Evolutionary conservation across 1,140 invertebrate genomes (phyloP).

Genomic region (Orchestia grillus): DNA sequence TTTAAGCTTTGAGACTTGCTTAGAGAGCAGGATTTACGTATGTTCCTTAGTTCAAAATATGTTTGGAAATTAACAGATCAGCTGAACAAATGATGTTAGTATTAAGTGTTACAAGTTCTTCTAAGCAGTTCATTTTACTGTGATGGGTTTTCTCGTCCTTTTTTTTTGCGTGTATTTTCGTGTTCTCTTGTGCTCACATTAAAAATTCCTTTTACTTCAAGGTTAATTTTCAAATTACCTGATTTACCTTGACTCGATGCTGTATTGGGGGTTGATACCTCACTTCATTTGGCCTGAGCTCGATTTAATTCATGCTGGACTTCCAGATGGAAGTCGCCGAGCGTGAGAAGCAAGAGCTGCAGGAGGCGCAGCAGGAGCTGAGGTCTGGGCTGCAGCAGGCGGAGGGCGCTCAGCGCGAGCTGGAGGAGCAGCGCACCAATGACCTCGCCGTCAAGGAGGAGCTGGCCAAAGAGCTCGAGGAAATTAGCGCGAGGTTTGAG

Average conservation of each 20-base stretch:
- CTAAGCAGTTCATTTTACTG: too few relatives aligned
- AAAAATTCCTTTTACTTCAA: too few relatives aligned
- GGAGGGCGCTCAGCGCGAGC: background rate
- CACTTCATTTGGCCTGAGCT: too few relatives aligned
- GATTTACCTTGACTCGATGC: too few relatives aligned
- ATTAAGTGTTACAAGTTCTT: too few relatives aligned
- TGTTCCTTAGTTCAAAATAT: background rate
- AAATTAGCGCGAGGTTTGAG: conserved; percentile 13
- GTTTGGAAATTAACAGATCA: too few relatives aligned
- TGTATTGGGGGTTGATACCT: too few relatives aligned
- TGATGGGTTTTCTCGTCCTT: background rate
- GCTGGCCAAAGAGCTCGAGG: conserved; percentile 21
- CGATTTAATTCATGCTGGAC: too few relatives aligned
- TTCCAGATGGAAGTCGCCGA: background rate
- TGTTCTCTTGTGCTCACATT: too few relatives aligned
- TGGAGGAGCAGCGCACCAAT: background rate
- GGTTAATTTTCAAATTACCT: too few relatives aligned
- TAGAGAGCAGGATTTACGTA: background rate
- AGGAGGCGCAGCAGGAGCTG: background rate
- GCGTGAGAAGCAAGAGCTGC: background rate
- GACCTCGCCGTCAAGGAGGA: background rate
- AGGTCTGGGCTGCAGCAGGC: background rate
- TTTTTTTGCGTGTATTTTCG: background rate
- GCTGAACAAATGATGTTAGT: too few relatives aligned
- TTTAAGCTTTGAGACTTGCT: background rate